Evolutionary conservation across 2,888 invertebrate genomes (phyloP), one percentile per base, ranked within the genome.

Genomic region (Orthosia cruda): DNA sequence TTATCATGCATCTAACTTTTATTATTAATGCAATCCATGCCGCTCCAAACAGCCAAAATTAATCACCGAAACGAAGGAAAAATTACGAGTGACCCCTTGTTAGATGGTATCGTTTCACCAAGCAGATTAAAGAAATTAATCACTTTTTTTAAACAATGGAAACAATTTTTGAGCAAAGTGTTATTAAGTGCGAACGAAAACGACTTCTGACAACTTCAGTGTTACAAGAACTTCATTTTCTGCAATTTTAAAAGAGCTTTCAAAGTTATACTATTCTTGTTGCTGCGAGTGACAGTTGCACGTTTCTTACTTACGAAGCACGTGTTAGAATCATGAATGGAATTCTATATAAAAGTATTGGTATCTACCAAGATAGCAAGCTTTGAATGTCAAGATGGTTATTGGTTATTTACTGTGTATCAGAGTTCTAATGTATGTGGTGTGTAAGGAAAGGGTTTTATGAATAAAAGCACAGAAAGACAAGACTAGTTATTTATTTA

Each of bases 91-190:
- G 12, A 50, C n/a, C 26, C 49, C 40, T 47, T 55, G 4, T 55
- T 55, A 65, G 69, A 54, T 74, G 20, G 12, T 66, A 67, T 64
- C 54, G 16, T 49, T 3, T 4, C 23, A 26, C 23, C 0, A 26
- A 50, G 47, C 15, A 69, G 78, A 68, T 59, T n/a, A 45, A 64
- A 18, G 23, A 58, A 52, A 82, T 68, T 54, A 52, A 16, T 59
- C 15, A 61, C 23, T 63, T 23, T 52, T 55, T n/a, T n/a, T 0
- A 50, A 74, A 26, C 13, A 73, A 54, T 15, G 16, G 18, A 54
- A 26, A 16, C 15, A n/a, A 13, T 23, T 49, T 64, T 16, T 23
- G 11, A 61, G 32, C 16, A 40, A 16, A 12, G 4, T 61, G n/a
- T 81, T 62, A 15, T 40, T 55, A 63, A 76, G 59, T 55, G 20